Conservation (phyloP, 2,888 invertebrate species). For the Limnephilus auricula region DNA sequence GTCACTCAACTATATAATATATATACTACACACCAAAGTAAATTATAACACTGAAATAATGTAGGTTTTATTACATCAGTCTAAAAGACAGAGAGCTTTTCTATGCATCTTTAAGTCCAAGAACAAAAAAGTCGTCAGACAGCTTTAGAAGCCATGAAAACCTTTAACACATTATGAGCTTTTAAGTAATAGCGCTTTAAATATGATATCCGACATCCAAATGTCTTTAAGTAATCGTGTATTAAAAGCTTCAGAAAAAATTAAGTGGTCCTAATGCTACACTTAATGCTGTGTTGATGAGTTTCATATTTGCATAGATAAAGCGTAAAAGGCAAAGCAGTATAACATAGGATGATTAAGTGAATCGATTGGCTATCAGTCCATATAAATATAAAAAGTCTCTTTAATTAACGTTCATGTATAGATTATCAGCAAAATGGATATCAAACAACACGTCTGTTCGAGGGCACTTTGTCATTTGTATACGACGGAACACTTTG, state of each 20-base stretch:
- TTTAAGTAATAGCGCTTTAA: conserved; percentile 42
- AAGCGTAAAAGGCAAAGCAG: conserved; percentile 57
- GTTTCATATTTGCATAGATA: conserved; percentile 65
- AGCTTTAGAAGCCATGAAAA: conserved; percentile 29
- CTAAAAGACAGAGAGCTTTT: conserved; percentile 22
- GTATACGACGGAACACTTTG: neutral
- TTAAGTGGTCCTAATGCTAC: conserved; percentile 64
- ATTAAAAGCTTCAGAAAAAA: conserved; percentile 57
- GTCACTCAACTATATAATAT: neutral
- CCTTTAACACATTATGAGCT: conserved; percentile 42
- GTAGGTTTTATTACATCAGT: neutral
- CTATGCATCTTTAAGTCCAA: neutral
- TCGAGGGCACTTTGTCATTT: conserved; percentile 16
- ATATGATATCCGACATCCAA: conserved; percentile 43
- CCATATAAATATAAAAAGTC: conserved; percentile 39
- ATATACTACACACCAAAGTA: too few species aligned
- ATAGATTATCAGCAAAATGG: conserved; percentile 51
- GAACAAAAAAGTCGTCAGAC: conserved; percentile 12
- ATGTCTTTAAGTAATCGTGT: conserved; percentile 34
- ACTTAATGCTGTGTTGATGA: conserved; percentile 61
- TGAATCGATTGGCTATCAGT: conserved; percentile 57
- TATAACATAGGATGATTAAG: conserved; percentile 50
- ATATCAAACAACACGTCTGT: conserved; percentile 8
- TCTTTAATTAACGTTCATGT: conserved; percentile 48
- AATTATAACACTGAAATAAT: neutral